Conservation (phyloP, 2,888 invertebrate species). For the Xestobium rufovillosum region DNA sequence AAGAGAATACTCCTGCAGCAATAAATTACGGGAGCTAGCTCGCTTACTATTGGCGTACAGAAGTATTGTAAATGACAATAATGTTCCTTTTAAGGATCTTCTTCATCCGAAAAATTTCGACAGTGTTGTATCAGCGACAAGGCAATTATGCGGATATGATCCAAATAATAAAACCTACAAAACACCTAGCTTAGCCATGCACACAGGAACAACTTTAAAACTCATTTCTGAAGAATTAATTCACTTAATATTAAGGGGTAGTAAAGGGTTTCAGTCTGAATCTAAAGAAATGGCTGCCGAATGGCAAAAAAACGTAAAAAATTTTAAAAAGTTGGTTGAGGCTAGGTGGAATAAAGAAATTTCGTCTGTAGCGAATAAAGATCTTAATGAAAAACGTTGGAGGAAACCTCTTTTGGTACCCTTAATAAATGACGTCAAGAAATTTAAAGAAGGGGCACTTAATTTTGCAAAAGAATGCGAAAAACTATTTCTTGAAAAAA, state of each 20-base stretch:
- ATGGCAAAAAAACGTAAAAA: conserved; percentile 8
- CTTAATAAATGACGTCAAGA: conserved; percentile 23
- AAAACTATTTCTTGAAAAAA: conserved; percentile 16
- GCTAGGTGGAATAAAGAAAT: conserved; percentile 25
- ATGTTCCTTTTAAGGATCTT: conserved; percentile 21
- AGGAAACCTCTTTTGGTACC: conserved; percentile 25
- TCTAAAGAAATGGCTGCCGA: conserved; percentile 9
- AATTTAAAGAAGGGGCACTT: conserved; percentile 22
- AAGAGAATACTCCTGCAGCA: conserved; percentile 21
- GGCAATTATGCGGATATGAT: conserved; percentile 23
- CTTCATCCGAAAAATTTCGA: conserved; percentile 25
- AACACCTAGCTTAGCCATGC: conserved; percentile 25
- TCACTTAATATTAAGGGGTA: conserved; percentile 23
- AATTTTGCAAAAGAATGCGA: conserved; percentile 14
- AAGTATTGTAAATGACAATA: conserved; percentile 15
- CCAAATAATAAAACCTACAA: conserved; percentile 23
- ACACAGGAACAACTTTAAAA: conserved; percentile 24
- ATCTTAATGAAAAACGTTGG: conserved; percentile 24
- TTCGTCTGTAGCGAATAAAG: conserved; percentile 24
- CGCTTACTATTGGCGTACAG: conserved; percentile 18
- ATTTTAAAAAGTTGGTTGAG: conserved; percentile 10
- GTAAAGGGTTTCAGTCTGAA: conserved; percentile 20
- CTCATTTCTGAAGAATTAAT: conserved; percentile 21
- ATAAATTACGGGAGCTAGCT: conserved; percentile 22
- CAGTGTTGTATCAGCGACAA: conserved; percentile 18